Evolutionary conservation across 2,888 invertebrate species (phyloP).

Genomic region (Polyommatus icarus): DNA sequence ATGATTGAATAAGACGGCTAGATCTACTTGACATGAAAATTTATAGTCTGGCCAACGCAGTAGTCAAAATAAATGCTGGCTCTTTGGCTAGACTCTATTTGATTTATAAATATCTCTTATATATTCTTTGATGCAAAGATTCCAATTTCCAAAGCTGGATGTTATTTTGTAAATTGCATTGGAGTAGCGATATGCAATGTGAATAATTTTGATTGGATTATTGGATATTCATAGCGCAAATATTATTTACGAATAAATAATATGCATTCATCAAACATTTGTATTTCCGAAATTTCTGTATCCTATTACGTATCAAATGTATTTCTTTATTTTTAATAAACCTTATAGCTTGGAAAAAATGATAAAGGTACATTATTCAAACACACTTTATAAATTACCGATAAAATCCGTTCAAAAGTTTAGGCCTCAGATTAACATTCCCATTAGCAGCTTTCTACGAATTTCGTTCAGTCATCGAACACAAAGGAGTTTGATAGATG

Average conservation of each 20-base stretch:
- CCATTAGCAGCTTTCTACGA: background rate
- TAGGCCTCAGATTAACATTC: background rate
- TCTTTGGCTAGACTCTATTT: too few species aligned
- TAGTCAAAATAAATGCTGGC: too few species aligned
- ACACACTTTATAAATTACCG: background rate
- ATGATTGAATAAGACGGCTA: too few species aligned
- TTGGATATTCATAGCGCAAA: background rate
- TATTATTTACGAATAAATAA: background rate
- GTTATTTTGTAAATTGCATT: background rate
- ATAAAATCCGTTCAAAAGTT: background rate
- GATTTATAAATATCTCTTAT: too few species aligned
- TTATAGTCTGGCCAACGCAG: too few species aligned
- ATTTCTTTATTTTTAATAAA: too few species aligned
- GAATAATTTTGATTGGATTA: background rate
- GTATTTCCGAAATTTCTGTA: too few species aligned
- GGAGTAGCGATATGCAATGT: background rate
- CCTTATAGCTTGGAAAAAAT: background rate
- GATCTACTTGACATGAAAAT: too few species aligned
- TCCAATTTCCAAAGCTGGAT: background rate
- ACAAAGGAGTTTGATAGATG: slow-evolving; percentile 20
- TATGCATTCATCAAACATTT: background rate
- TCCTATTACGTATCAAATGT: too few species aligned
- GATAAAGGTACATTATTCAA: background rate
- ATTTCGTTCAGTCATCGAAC: slow-evolving; percentile 11
- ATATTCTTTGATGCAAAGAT: background rate